Evolutionary conservation across 2,888 invertebrate species (phyloP).

Genomic region (Plagodis pulveraria): DNA sequence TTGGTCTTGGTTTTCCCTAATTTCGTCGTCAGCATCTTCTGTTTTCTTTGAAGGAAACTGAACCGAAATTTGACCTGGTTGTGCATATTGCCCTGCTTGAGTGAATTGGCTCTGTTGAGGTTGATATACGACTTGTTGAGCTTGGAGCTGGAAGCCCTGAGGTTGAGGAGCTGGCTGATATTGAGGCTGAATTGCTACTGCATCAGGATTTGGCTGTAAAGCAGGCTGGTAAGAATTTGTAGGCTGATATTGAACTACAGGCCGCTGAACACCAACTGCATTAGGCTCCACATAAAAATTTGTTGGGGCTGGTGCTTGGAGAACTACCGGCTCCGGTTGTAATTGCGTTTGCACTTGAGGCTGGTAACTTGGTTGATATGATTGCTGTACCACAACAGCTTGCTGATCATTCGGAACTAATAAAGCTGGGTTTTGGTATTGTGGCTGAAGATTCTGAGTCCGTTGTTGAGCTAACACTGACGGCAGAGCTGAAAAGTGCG

Average conservation of each 20-base stretch:
- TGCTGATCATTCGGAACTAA: constrained; percentile 41
- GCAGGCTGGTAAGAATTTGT: constrained; percentile 34
- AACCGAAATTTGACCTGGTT: background rate
- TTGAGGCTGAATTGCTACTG: constrained; percentile 33
- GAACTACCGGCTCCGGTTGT: constrained; percentile 32
- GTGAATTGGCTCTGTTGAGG: constrained; percentile 20
- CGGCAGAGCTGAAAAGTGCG: constrained; percentile 71
- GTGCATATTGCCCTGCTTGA: constrained; percentile 8
- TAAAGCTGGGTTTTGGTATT: constrained; percentile 51
- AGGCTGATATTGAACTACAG: constrained; percentile 42
- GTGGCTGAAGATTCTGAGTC: constrained; percentile 48
- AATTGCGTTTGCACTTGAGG: constrained; percentile 41
- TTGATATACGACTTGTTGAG: constrained; percentile 47
- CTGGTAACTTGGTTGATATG: constrained; percentile 21
- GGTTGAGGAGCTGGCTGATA: constrained; percentile 32
- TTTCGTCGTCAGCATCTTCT: constrained; percentile 28
- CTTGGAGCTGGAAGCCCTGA: constrained; percentile 51
- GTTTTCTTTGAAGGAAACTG: constrained; percentile 9
- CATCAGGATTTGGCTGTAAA: constrained; percentile 31
- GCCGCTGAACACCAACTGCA: constrained; percentile 34
- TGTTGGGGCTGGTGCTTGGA: constrained; percentile 40
- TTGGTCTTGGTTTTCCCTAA: constrained; percentile 7
- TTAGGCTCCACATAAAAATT: constrained; percentile 36
- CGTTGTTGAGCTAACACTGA: constrained; percentile 70
- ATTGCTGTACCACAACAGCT: constrained; percentile 39